Evolutionary conservation across 1,140 invertebrate genomes (phyloP).

Genomic region (fruit fly (Drosophila melanogaster)): Release_6_plus_ISO1_MT NT_033779.5:6123001-6123500

Average conservation of each 20-base stretch:
- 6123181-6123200: constrained; percentile 38
- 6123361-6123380: constrained; percentile 48
- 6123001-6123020: constrained; percentile 90
- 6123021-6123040: constrained; percentile 68
- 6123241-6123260: constrained; percentile 25
- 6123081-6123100: constrained; percentile 27
- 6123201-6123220: constrained; percentile 71
- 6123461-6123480: not conserved
- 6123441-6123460: constrained; percentile 4
- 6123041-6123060: constrained; percentile 78
- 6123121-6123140: constrained; percentile 17
- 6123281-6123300: constrained; percentile 26
- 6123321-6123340: constrained; percentile 23
- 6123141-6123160: constrained; percentile 44
- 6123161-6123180: constrained; percentile 52
- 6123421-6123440: constrained; percentile 3
- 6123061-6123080: constrained; percentile 42
- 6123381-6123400: constrained; percentile 32
- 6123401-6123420: constrained; percentile 11
- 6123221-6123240: constrained; percentile 43
- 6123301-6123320: constrained; percentile 13
- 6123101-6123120: constrained; percentile 8
- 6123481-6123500: not conserved
- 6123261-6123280: constrained; percentile 48
- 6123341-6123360: constrained; percentile 60